A percentile compares a stretch with the other conserved stretches of the same genome.
Conservation (phyloP, 2,888 invertebrate genomes). For the Dioctria linearis region DNA sequence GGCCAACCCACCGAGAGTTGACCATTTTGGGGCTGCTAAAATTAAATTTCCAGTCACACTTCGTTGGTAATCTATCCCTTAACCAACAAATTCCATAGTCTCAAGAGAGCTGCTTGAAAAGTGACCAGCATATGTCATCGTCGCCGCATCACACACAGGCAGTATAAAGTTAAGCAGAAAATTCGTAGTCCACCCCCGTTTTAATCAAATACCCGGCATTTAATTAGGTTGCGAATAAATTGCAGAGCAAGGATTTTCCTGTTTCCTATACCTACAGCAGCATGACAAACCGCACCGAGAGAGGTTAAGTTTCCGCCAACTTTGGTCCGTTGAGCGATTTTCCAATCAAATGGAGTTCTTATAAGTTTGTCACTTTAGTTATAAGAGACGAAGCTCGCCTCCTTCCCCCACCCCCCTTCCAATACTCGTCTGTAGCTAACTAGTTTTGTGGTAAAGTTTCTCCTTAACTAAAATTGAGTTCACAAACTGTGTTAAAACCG, state of each 20-base stretch:
- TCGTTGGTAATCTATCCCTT: conserved; percentile 6
- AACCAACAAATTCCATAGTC: neutral
- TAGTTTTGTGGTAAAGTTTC: neutral
- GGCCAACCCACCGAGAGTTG: conserved; percentile 17
- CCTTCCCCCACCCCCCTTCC: too few species aligned
- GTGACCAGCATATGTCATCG: conserved; percentile 54
- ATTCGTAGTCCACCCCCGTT: conserved; percentile 21
- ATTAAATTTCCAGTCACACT: conserved; percentile 49
- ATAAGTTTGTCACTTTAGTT: conserved; percentile 6
- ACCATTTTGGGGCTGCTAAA: conserved; percentile 18
- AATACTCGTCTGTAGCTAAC: too few species aligned
- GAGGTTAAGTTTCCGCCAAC: neutral
- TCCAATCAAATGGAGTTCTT: conserved; percentile 48
- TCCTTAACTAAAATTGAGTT: conserved; percentile 42
- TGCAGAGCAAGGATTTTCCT: conserved; percentile 8
- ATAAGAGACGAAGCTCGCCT: too few species aligned
- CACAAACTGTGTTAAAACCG: conserved; percentile 13
- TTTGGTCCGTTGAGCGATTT: conserved; percentile 40
- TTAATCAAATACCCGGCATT: conserved; percentile 38
- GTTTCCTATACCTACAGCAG: neutral
- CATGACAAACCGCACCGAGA: neutral
- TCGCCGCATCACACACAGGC: neutral
- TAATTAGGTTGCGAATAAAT: conserved; percentile 27
- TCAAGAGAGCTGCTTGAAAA: conserved; percentile 41
- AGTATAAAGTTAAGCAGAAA: neutral